These are phyloP conservation scores for Muraenolepis orangiensis DNA, from an alignment of 2,797 vertebrate species.

Conservation along the genomic window DNA sequence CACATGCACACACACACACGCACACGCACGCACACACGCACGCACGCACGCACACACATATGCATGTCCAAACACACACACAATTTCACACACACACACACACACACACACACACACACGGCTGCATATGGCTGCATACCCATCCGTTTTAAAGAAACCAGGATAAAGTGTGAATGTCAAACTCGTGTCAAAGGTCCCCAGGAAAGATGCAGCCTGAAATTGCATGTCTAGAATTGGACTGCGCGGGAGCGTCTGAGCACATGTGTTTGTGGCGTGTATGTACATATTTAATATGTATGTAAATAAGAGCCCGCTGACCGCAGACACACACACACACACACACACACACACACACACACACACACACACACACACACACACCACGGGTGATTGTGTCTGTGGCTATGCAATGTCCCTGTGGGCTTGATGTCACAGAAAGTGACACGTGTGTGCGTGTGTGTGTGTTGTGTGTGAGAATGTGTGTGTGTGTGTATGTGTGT, in stretches of 20 bases:
- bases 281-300: slow-evolving; percentile 69
- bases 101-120: not conserved
- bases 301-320: slow-evolving; percentile 56
- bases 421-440: slow-evolving; percentile 26
- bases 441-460: slow-evolving; percentile 28
- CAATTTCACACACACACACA: slow-evolving; percentile 1
- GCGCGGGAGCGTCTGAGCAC: not conserved
- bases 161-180: slow-evolving; percentile 45
- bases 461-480: slow-evolving; percentile 24
- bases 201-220: slow-evolving; percentile 36
- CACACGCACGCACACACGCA: not conserved
- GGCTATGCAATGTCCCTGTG: too few relatives aligned
- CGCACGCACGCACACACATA: not conserved
- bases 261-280: slow-evolving; percentile 31
- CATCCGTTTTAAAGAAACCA: slow-evolving; percentile 29
- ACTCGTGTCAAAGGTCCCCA: slow-evolving; percentile 29
- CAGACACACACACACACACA: slow-evolving; percentile 29
- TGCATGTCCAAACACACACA: not conserved
- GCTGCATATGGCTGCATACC: not conserved
- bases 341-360: not conserved
- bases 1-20: not conserved
- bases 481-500: slow-evolving; percentile 12
- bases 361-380: not conserved
- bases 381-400: slow-evolving; percentile 34
- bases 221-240: slow-evolving; percentile 19